Conservation (phyloP, 2,113 vertebrate genomes). For the Seriola dumerili region DNA sequence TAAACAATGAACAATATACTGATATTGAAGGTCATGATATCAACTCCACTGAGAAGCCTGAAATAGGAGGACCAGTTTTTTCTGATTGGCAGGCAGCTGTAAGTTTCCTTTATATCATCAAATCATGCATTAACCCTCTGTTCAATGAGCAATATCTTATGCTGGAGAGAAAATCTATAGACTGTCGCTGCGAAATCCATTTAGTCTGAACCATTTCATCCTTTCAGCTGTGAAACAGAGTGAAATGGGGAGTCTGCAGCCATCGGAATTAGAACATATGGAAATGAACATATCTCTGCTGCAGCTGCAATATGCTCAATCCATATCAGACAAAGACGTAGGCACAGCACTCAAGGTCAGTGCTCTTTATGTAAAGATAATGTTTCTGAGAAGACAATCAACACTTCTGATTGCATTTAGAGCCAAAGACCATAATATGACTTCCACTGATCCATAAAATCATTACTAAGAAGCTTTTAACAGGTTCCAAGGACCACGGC, state of each 20-base stretch:
- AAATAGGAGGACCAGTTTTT: background rate
- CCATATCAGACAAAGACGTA: slow-evolving; percentile 44
- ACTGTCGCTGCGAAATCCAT: slow-evolving; percentile 37
- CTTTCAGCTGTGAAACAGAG: slow-evolving; percentile 47
- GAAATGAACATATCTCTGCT: slow-evolving; percentile 52
- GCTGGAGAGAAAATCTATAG: slow-evolving; percentile 31
- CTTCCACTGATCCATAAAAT: slow-evolving; percentile 86
- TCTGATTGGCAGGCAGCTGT: background rate
- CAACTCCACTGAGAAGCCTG: background rate
- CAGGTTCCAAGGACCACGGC: slow-evolving; percentile 85
- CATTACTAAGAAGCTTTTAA: slow-evolving; percentile 86
- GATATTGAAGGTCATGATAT: background rate
- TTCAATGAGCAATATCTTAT: slow-evolving; percentile 16
- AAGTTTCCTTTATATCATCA: slow-evolving; percentile 30
- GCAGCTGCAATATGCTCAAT: slow-evolving; percentile 27
- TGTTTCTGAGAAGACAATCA: slow-evolving; percentile 62
- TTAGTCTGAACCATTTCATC: slow-evolving; percentile 46
- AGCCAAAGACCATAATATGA: slow-evolving; percentile 54
- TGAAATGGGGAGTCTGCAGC: slow-evolving; percentile 39
- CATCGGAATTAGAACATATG: slow-evolving; percentile 60
- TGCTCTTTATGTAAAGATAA: slow-evolving; percentile 38
- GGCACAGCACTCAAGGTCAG: slow-evolving; percentile 54
- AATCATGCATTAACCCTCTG: slow-evolving; percentile 3
- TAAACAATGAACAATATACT: background rate
- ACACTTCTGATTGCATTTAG: slow-evolving; percentile 58